phyloP scores from a whole-genome alignment of 2,113 vertebrate species.

The Holacanthus passer region DNA sequence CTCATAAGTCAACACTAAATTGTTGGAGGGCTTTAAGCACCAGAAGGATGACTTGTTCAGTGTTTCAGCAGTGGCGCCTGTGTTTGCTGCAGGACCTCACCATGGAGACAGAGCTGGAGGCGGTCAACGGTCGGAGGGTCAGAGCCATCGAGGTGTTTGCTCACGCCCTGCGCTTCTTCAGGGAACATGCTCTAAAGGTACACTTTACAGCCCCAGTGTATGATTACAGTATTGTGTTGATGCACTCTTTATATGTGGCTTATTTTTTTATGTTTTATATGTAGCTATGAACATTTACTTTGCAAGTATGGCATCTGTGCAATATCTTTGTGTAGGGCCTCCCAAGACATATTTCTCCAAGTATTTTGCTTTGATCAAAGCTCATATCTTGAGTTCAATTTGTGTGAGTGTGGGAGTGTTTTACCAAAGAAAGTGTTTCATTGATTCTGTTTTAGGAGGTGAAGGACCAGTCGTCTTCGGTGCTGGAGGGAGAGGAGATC shows the following conservation, averaged over 20 bases:
- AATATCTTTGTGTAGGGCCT: too few species aligned
- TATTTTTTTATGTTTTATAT: not conserved
- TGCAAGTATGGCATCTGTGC: too few species aligned
- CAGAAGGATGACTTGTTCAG: not conserved
- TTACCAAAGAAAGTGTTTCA: not conserved
- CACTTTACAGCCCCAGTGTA: not conserved
- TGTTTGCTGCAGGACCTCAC: conserved; percentile 84
- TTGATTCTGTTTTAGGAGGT: conserved; percentile 86
- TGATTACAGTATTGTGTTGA: fast-evolving
- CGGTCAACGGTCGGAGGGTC: conserved; percentile 90
- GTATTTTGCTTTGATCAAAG: not conserved
- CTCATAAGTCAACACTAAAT: not conserved
- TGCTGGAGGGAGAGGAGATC: conserved; percentile 85
- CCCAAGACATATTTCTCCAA: too few species aligned
- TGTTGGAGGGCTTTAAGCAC: not conserved
- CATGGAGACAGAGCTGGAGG: conserved; percentile 92
- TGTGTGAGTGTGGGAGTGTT: too few species aligned
- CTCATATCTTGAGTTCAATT: not conserved
- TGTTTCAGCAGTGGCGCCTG: conserved; percentile 22
- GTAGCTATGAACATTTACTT: not conserved
- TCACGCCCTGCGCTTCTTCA: conserved; percentile 94
- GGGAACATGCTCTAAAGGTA: conserved; percentile 93
- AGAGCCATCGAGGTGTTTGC: conserved; percentile 93
- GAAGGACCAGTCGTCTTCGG: conserved; percentile 88
- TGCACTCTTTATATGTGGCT: not conserved